Conservation (phyloP, 2,797 vertebrate species). For the Arremon aurantiirostris region DNA sequence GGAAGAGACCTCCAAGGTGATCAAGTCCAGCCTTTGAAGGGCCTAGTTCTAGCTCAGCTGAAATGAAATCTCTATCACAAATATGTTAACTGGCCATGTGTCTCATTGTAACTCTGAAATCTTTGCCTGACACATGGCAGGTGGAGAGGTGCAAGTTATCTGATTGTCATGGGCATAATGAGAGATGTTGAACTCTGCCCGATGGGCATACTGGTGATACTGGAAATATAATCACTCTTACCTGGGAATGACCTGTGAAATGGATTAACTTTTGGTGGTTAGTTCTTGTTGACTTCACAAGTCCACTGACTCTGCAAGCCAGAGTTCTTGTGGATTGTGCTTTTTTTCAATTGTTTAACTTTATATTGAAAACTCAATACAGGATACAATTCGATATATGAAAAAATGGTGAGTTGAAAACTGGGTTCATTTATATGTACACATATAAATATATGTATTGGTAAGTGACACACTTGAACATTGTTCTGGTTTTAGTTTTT, state of each 20-base stretch:
- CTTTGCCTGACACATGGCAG: background rate
- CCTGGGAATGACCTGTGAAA: background rate
- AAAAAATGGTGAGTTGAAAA: background rate
- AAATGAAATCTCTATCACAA: background rate
- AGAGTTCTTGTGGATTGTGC: background rate
- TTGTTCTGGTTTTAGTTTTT: background rate
- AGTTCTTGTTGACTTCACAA: background rate
- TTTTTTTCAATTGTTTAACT: background rate
- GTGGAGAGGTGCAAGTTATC: background rate
- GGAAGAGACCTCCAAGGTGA: background rate
- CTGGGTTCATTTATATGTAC: background rate
- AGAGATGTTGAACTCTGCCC: background rate
- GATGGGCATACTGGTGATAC: background rate
- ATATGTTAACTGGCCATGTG: fast-evolving
- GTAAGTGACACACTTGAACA: background rate
- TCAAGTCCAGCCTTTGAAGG: background rate
- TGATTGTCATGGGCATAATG: background rate
- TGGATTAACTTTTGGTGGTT: background rate
- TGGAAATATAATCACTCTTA: background rate
- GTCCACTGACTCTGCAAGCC: background rate
- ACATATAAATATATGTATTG: background rate
- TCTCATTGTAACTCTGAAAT: background rate
- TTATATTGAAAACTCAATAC: background rate
- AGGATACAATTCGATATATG: background rate
- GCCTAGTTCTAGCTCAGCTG: background rate